These are phyloP conservation scores for Felis chaus DNA, from an alignment of 2,113 vertebrate species.

Conservation along the genomic window DNA sequence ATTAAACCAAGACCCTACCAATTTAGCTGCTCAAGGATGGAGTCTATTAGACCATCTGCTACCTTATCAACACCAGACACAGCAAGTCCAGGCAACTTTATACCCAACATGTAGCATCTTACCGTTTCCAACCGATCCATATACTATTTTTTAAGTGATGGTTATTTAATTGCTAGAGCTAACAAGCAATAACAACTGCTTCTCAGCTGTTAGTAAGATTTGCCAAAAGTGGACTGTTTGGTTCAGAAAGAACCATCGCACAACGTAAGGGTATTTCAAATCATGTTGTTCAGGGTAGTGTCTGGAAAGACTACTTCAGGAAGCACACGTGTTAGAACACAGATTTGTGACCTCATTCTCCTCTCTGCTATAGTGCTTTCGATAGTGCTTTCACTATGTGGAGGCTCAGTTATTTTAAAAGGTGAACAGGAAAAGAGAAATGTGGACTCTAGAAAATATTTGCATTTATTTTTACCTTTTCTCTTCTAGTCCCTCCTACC, in stretches of 20 bases:
- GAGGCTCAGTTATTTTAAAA: conserved; percentile 33
- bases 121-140: conserved; percentile 71
- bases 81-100: conserved; percentile 77
- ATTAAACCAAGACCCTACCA: conserved; percentile 79
- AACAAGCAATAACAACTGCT: conserved; percentile 73
- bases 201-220: conserved; percentile 64
- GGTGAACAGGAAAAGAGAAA: conserved; percentile 32
- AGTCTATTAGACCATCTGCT: conserved; percentile 81
- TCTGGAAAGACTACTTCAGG: conserved; percentile 31
- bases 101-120: conserved; percentile 63
- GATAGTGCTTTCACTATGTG: not conserved
- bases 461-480: not conserved
- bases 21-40: conserved; percentile 80
- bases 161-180: conserved; percentile 71
- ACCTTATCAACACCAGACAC: conserved; percentile 75
- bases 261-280: conserved; percentile 51
- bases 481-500: not conserved
- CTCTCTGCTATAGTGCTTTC: not conserved
- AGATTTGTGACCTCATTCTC: not conserved
- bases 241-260: conserved; percentile 46
- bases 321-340: conserved; percentile 19
- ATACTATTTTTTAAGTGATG: conserved; percentile 69
- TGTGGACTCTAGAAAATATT: not conserved
- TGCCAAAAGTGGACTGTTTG: conserved; percentile 61
- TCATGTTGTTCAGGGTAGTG: not conserved